These are phyloP conservation scores for Piprites chloris DNA, from an alignment of 2,113 vertebrate species.

Conservation along the genomic window DNA sequence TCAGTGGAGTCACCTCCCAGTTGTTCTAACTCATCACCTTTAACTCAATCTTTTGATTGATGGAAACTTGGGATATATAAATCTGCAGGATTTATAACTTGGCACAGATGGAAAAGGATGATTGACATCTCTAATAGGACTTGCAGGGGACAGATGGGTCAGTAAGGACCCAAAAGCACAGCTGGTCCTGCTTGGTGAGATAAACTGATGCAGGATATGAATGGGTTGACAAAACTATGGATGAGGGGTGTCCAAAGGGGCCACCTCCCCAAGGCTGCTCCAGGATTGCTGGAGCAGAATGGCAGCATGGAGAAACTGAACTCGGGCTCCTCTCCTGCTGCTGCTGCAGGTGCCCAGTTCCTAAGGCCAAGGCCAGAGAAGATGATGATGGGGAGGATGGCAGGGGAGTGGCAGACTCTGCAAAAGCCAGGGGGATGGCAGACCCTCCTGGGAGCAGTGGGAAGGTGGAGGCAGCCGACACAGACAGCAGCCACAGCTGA, in stretches of 20 bases:
- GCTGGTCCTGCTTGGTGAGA: rapidly evolving
- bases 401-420: background rate
- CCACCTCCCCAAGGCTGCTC: background rate
- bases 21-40: background rate
- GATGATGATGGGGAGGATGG: background rate
- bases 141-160: background rate
- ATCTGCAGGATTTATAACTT: background rate
- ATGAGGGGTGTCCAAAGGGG: rapidly evolving
- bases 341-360: background rate
- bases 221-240: background rate
- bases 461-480: background rate
- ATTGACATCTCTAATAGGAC: background rate
- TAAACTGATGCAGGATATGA: background rate
- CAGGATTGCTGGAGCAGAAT: background rate
- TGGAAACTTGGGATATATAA: background rate
- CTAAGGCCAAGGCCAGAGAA: rapidly evolving
- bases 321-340: background rate
- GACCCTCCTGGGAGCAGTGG: background rate
- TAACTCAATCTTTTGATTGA: background rate
- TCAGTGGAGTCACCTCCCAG: background rate
- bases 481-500: background rate
- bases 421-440: background rate
- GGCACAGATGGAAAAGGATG: background rate
- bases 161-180: background rate
- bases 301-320: rapidly evolving